Conservation (phyloP, 2,797 vertebrate species). For the Cirrhinus molitorella region DNA sequence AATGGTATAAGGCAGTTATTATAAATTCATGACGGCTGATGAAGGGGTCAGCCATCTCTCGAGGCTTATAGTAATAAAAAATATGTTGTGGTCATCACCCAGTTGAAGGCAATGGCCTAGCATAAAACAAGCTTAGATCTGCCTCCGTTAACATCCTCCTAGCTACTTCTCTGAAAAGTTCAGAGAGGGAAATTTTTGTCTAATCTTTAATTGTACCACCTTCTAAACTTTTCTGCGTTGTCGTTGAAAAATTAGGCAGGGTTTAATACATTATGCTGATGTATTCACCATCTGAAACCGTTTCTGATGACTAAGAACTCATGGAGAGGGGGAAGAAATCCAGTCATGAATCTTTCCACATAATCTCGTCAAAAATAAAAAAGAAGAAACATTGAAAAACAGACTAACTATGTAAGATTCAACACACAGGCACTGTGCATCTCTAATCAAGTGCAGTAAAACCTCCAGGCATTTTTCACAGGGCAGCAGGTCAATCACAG, state of each 20-base stretch:
- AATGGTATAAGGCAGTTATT: conserved; percentile 52
- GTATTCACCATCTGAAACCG: conserved; percentile 28
- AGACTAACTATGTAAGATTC: background rate
- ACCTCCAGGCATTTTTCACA: conserved; percentile 15
- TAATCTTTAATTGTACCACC: conserved; percentile 31
- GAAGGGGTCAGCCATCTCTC: conserved; percentile 57
- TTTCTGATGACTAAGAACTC: conserved; percentile 47
- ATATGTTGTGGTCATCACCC: conserved; percentile 39
- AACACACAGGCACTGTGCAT: conserved; percentile 1
- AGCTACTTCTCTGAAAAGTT: conserved; percentile 10
- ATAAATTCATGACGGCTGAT: conserved; percentile 65
- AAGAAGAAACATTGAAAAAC: conserved; percentile 9
- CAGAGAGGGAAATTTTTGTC: conserved; percentile 3
- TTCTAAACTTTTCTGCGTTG: conserved; percentile 29
- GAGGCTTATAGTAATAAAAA: conserved; percentile 27
- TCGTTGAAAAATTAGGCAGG: conserved; percentile 34
- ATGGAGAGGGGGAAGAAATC: background rate
- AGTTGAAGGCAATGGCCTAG: conserved; percentile 19
- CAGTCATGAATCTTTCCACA: conserved; percentile 39
- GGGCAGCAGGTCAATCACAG: conserved; percentile 11
- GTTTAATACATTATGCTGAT: conserved; percentile 47
- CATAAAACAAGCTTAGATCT: conserved; percentile 8
- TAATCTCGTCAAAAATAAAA: conserved; percentile 15
- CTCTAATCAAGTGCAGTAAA: conserved; percentile 18
- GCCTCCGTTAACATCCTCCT: background rate